Percentiles rank a stretch among this genome's conserved stretches.
Evolutionary conservation across 2,113 vertebrate species (phyloP).

Genomic region (Siphamia tubifer): DNA sequence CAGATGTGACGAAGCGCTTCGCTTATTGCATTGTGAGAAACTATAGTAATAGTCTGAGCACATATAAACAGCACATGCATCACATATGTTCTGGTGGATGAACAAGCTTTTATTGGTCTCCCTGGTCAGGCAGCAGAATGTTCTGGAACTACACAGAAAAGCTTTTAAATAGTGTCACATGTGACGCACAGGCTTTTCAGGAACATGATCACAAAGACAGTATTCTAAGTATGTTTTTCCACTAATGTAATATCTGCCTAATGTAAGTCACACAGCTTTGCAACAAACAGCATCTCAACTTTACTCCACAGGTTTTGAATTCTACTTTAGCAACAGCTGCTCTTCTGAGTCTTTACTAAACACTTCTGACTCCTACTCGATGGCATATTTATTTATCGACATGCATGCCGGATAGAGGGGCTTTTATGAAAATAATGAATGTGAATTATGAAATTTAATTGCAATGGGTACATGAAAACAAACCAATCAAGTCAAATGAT

Average conservation of each 20-base stretch:
- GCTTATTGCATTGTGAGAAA: conserved; percentile 12
- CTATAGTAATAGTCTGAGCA: background rate
- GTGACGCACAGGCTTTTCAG: background rate
- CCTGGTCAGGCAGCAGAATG: background rate
- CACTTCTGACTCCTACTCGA: background rate
- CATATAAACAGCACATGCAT: conserved; percentile 13
- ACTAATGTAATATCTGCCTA: background rate
- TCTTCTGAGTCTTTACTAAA: background rate
- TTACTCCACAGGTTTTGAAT: background rate
- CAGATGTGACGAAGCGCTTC: no score
- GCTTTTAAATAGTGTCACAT: background rate
- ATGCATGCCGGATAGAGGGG: background rate
- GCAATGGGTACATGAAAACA: background rate
- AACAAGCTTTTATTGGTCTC: background rate
- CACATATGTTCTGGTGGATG: background rate
- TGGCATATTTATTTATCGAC: background rate
- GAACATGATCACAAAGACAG: background rate
- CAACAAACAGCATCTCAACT: background rate
- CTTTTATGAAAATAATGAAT: background rate
- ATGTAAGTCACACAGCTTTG: background rate
- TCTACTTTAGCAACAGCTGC: background rate
- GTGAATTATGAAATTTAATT: background rate
- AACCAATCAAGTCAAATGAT: background rate
- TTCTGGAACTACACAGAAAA: background rate
- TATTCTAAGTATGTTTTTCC: background rate